Evolutionary conservation across 2,113 vertebrate genomes (phyloP).

Genomic region (Piaya cayana): DNA sequence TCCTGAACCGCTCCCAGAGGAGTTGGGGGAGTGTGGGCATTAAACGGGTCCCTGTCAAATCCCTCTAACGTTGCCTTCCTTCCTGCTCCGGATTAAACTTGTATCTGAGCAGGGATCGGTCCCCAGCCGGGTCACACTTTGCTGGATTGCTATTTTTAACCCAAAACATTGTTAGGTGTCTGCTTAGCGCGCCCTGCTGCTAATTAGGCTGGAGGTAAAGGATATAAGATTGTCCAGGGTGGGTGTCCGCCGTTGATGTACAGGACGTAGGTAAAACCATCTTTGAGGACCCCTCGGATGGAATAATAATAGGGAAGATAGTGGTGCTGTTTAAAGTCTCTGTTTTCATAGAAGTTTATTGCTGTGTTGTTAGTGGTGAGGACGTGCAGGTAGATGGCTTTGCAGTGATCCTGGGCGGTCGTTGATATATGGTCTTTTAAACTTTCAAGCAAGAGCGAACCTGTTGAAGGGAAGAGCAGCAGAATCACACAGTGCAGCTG

Average conservation of each 20-base stretch:
- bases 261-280: slow-evolving; percentile 97
- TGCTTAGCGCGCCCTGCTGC: background rate
- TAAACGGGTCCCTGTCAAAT: background rate
- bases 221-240: slow-evolving; percentile 99
- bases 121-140: background rate
- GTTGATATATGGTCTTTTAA: slow-evolving; percentile 98
- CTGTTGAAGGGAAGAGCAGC: slow-evolving; percentile 63
- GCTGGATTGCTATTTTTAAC: background rate
- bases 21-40: background rate
- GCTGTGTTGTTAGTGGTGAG: slow-evolving; percentile 97
- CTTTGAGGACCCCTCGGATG: slow-evolving; percentile 96
- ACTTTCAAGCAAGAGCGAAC: slow-evolving; percentile 95
- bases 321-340: slow-evolving; percentile 98
- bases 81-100: background rate
- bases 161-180: background rate
- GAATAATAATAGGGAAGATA: slow-evolving; percentile 99
- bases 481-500: background rate
- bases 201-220: slow-evolving; percentile 66
- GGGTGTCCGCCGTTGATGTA: slow-evolving; percentile 97
- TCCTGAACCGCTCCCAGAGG: background rate
- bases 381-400: slow-evolving; percentile 97
- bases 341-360: slow-evolving; percentile 97
- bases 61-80: background rate
- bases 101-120: background rate
- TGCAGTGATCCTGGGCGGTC: slow-evolving; percentile 96